Conservation (phyloP, 2,797 vertebrate genomes). For the Peromyscus eremicus region DNA sequence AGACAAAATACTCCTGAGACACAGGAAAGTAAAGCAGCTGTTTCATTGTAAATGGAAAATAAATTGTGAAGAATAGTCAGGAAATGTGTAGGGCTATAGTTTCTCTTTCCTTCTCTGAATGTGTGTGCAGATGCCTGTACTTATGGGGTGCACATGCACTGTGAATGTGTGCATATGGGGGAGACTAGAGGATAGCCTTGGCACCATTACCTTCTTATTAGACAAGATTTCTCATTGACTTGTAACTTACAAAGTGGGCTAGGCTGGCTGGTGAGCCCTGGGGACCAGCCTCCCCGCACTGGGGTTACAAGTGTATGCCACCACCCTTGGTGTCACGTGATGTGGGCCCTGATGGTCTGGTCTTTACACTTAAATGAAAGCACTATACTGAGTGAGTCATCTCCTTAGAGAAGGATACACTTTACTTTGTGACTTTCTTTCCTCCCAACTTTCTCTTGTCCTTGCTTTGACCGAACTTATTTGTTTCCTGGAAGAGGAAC, state of each 20-base stretch:
- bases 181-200: background rate
- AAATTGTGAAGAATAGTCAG: background rate
- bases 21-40: background rate
- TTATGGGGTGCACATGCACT: background rate
- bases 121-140: background rate
- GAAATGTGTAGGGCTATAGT: background rate
- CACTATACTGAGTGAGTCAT: background rate
- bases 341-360: background rate
- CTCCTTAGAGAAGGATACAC: accelerated
- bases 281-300: background rate
- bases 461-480: accelerated
- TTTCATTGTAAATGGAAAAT: background rate
- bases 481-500: background rate
- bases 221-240: background rate
- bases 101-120: background rate
- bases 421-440: background rate
- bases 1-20: background rate
- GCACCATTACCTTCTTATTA: too few species aligned
- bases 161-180: too few species aligned
- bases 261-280: too few species aligned
- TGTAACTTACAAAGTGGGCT: background rate
- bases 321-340: too few species aligned
- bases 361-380: background rate
- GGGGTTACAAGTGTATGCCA: too few species aligned
- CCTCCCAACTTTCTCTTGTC: background rate